Conservation (phyloP, 1,140 invertebrate genomes). For the Zaprionus kolodkinae region DNA sequence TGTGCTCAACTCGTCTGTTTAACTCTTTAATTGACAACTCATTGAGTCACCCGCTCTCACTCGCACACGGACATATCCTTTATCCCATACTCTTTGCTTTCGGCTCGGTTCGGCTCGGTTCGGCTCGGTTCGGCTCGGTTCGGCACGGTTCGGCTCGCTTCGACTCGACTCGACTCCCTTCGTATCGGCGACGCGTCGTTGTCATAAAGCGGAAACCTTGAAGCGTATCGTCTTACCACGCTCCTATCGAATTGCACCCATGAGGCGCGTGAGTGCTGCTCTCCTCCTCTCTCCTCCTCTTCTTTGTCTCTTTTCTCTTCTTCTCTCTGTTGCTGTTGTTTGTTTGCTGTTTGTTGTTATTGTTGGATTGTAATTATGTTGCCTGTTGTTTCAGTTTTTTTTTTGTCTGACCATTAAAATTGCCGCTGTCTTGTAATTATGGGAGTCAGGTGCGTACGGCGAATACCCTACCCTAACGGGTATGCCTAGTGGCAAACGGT, state of each 20-base stretch:
- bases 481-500: no score
- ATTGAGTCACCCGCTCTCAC: not conserved
- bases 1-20: not conserved
- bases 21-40: not conserved
- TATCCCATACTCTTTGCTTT: slow-evolving; percentile 9
- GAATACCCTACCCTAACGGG: no score
- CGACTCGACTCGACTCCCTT: not conserved
- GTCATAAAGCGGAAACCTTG: slow-evolving; percentile 75
- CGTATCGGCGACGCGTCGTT: slow-evolving; percentile 38
- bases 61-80: slow-evolving; percentile 31
- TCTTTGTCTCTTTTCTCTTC: slow-evolving; percentile 15
- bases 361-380: slow-evolving; percentile 65
- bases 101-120: no score
- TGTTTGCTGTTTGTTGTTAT: slow-evolving; percentile 44
- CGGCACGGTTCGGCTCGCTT: no score
- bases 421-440: slow-evolving; percentile 55
- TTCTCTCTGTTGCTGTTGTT: not conserved
- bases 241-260: slow-evolving; percentile 70
- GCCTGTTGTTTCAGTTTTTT: slow-evolving; percentile 38
- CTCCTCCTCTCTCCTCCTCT: not conserved
- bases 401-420: slow-evolving; percentile 48
- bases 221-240: slow-evolving; percentile 73
- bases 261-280: slow-evolving; percentile 46
- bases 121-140: not conserved
- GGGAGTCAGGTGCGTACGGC: not conserved